phyloP scores from a whole-genome alignment of 1,140 invertebrate genomes.

The Cotesia typhae region DNA sequence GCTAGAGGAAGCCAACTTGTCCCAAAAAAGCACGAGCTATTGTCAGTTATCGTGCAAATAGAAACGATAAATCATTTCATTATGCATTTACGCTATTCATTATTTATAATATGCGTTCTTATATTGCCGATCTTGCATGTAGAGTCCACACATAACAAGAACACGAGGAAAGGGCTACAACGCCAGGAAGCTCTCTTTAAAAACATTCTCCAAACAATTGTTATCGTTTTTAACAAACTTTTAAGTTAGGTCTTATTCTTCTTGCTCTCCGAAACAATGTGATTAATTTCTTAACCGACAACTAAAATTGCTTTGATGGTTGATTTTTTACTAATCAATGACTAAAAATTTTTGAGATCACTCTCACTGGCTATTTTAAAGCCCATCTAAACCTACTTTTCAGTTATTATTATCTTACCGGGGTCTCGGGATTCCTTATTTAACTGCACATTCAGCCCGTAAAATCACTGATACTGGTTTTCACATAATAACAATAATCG shows the following conservation, averaged over 20 bases:
- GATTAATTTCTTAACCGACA: too few species aligned
- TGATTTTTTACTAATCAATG: too few species aligned
- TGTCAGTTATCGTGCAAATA: constrained; percentile 30
- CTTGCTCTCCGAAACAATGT: too few species aligned
- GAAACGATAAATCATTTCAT: constrained; percentile 40
- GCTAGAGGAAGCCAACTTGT: not conserved
- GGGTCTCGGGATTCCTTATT: not conserved
- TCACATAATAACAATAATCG: too few species aligned
- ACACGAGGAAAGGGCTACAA: too few species aligned
- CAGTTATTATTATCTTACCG: too few species aligned
- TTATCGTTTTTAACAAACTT: not conserved
- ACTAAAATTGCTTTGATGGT: too few species aligned
- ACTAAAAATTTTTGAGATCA: not conserved
- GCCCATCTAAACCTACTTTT: too few species aligned
- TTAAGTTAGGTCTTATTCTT: too few species aligned
- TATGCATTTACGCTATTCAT: constrained; percentile 41
- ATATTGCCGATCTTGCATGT: constrained; percentile 19
- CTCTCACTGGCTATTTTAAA: not conserved
- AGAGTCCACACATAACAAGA: too few species aligned
- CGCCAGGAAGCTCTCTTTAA: too few species aligned
- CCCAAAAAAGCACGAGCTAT: constrained; percentile 18
- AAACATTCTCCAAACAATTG: not conserved
- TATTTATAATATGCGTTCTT: constrained; percentile 39
- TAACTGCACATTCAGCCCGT: not conserved
- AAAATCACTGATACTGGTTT: too few species aligned